Conservation (phyloP, 2,888 invertebrate genomes). For the Plemyria rubiginata region DNA sequence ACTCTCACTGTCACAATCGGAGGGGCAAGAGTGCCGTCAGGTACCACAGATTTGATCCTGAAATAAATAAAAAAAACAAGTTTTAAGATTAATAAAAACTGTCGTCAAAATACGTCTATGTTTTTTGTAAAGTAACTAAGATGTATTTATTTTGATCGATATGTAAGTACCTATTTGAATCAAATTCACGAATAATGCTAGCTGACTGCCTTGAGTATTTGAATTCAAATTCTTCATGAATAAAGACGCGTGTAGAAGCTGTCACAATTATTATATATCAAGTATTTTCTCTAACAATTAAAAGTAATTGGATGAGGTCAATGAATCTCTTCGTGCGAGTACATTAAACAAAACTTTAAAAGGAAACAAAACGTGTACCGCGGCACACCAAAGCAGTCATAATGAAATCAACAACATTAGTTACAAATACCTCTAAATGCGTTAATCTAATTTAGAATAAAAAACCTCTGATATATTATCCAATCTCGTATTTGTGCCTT, state of each 20-base stretch:
- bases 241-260: too few relatives aligned
- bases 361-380: slow-evolving; percentile 40
- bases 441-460: slow-evolving; percentile 70
- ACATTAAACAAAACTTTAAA: slow-evolving; percentile 44
- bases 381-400: slow-evolving; percentile 61
- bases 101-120: too few relatives aligned
- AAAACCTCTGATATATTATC: slow-evolving; percentile 50
- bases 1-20: slow-evolving; percentile 63
- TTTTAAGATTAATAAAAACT: too few relatives aligned
- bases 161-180: too few relatives aligned
- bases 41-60: slow-evolving; percentile 50
- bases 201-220: too few relatives aligned
- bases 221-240: too few relatives aligned
- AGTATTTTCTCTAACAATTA: too few relatives aligned
- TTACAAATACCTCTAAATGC: slow-evolving; percentile 67
- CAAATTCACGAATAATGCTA: too few relatives aligned
- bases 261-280: too few relatives aligned
- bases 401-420: slow-evolving; percentile 70
- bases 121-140: too few relatives aligned
- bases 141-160: too few relatives aligned
- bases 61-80: slow-evolving; percentile 50
- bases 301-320: slow-evolving; percentile 6
- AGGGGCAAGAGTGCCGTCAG: slow-evolving; percentile 51
- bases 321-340: neutral
- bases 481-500: slow-evolving; percentile 49